Base-by-base conservation (phyloP, 2,888 invertebrate species). In the Platerodrilus igneus region DNA sequence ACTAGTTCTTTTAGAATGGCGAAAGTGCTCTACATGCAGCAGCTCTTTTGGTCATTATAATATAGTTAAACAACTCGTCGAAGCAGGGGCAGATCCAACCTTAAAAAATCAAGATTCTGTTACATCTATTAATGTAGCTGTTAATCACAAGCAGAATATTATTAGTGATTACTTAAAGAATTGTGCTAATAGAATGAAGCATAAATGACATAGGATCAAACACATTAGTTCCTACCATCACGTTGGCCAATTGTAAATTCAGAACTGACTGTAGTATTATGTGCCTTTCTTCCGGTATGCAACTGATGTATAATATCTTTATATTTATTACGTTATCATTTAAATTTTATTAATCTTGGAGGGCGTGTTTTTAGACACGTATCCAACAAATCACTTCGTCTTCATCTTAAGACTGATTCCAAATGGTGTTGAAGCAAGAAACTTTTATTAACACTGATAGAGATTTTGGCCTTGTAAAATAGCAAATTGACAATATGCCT, bases 21-120 rank as follows among this genome's bases (percentile, higher is more conserved):
- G 92, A 94, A 71, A 82, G 86, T 37, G 86, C 90, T 1, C 71
- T 95, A 30, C 94, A 94, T 72, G 93, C 91, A 29, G 93, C 93
- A 2, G 86, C 87, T 20, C 78, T 92, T 89, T 86, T 66, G 93
- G 92, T 0, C 87, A 89, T 61, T 73, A 88, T 64, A 71, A 82
- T 2, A 84, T 90, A 31, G 84, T 84, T 38, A 81, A 84, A 59
- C 79, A 84, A 60, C 71, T 92, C 23, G 73, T 87, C 28, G 78
- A 76, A 37, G 78, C 82, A 48, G 83, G 81, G 25, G 76, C 83
- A 31, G 77, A 85, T 70, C 74, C 82, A 27, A 70, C 69, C 47
- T 60, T 85, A 46, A 75, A 76, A 60, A 88, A 89, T 64, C 81
- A 82, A 66, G 86, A 85, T 41, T 81, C 81, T 2, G 71, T 76